These are phyloP conservation scores for Alectoris magna DNA, from an alignment of 2,797 vertebrate species.

Conservation along the genomic window DNA sequence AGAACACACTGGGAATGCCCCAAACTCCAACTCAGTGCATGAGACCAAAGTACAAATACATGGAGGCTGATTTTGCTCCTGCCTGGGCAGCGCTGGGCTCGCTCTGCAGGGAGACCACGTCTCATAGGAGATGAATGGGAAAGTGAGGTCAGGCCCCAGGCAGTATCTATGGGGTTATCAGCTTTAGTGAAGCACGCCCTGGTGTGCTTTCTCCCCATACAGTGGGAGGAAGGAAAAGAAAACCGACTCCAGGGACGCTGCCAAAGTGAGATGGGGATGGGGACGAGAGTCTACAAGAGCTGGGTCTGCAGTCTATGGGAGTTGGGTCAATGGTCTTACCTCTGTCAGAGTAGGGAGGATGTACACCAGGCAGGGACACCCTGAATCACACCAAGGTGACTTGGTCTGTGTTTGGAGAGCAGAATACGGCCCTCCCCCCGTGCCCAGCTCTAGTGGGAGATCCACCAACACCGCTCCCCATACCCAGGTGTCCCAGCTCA, in stretches of 20 bases:
- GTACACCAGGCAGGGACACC: neutral
- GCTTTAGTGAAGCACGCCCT: neutral
- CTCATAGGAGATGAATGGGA: neutral
- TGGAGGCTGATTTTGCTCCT: neutral
- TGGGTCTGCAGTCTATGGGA: too few species aligned
- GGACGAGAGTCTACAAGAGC: too few species aligned
- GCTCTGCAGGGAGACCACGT: accelerated
- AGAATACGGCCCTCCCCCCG: neutral
- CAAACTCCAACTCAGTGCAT: neutral
- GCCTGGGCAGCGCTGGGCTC: neutral
- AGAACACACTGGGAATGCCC: neutral
- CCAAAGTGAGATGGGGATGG: accelerated
- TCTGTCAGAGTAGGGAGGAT: neutral
- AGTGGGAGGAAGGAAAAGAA: neutral
- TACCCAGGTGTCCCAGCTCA: accelerated
- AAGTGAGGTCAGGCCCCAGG: neutral
- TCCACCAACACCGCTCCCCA: accelerated
- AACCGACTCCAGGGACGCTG: neutral
- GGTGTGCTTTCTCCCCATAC: neutral
- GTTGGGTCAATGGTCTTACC: neutral
- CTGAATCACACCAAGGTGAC: accelerated
- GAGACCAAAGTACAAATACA: accelerated
- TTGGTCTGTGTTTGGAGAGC: neutral
- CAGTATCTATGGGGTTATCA: neutral
- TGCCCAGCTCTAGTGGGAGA: neutral